Evolutionary conservation across 2,113 vertebrate genomes (phyloP).

Genomic region (Istiophorus platypterus): DNA sequence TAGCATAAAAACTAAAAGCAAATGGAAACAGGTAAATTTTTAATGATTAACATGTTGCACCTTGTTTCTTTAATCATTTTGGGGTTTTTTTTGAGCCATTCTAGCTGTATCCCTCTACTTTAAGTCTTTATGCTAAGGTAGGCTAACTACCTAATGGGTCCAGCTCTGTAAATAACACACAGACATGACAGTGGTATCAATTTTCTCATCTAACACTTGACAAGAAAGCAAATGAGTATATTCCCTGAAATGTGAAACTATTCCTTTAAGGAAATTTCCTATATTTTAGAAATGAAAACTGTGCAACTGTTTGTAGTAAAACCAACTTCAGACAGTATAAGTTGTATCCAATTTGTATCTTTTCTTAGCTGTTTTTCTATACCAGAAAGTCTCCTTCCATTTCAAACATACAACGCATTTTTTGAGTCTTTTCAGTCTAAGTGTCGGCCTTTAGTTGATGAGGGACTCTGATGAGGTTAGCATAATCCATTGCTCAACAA

Average conservation of each 20-base stretch:
- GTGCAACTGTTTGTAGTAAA: not conserved
- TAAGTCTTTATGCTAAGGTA: too few species aligned
- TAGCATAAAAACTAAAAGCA: too few species aligned
- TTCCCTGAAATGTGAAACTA: not conserved
- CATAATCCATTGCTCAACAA: slow-evolving; percentile 48
- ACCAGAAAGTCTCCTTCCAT: not conserved
- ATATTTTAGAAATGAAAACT: not conserved
- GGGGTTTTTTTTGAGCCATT: not conserved
- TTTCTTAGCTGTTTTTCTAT: not conserved
- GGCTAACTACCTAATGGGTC: too few species aligned
- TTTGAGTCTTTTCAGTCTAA: not conserved
- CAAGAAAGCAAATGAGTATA: not conserved
- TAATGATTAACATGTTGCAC: not conserved
- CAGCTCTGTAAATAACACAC: too few species aligned
- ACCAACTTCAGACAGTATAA: not conserved
- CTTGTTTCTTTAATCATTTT: not conserved
- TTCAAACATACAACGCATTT: slow-evolving; percentile 4
- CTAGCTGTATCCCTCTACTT: not conserved
- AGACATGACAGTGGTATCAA: not conserved
- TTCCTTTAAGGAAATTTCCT: not conserved
- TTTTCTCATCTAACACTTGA: not conserved
- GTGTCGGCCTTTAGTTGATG: slow-evolving; percentile 29
- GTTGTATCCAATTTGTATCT: not conserved
- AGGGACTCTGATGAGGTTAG: slow-evolving; percentile 40
- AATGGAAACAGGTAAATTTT: too few species aligned